Percentiles rank a stretch among this genome's conserved stretches.
These are phyloP conservation scores for Galaxea fascicularis DNA, from an alignment of 92 coral and sea anemone genomes.

Conservation along the genomic window DNA sequence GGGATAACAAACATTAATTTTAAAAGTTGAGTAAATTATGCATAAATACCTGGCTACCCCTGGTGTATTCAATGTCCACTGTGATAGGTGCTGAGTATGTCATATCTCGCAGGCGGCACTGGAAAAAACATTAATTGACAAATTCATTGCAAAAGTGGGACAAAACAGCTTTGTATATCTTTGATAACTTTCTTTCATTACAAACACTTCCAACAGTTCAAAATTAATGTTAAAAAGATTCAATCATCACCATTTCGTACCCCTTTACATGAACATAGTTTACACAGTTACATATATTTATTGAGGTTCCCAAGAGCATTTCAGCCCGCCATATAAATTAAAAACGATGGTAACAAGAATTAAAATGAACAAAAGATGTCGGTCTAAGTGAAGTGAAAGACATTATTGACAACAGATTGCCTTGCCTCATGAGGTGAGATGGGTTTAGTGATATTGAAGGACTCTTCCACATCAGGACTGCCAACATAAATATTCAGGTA, in stretches of 20 bases:
- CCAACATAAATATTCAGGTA: slow-evolving; percentile 97
- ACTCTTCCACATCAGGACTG: slow-evolving; percentile 98
- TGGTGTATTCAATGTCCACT: slow-evolving; percentile 97
- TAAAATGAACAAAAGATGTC: too few species aligned
- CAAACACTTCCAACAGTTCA: too few species aligned
- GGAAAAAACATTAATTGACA: background rate
- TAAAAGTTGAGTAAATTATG: background rate
- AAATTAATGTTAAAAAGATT: too few species aligned
- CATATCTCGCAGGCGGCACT: slow-evolving; percentile 97
- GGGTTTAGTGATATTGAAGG: slow-evolving; percentile 93
- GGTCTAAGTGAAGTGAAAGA: background rate
- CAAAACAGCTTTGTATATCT: background rate
- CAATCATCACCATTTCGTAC: too few species aligned
- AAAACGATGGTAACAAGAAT: too few species aligned
- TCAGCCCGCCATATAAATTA: too few species aligned
- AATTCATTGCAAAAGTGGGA: background rate
- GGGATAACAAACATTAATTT: too few species aligned
- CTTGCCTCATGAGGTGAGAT: slow-evolving; percentile 97
- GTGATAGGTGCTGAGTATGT: slow-evolving; percentile 98
- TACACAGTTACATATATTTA: too few species aligned
- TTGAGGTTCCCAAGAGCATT: too few species aligned
- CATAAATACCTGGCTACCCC: slow-evolving; percentile 86
- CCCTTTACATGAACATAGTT: too few species aligned
- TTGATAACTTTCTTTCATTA: too few species aligned
- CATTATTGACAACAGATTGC: background rate